Evolutionary conservation across 2,113 vertebrate species (phyloP), one percentile per base, ranked within the genome.

Genomic region (Ceyx cyanopectus): DNA sequence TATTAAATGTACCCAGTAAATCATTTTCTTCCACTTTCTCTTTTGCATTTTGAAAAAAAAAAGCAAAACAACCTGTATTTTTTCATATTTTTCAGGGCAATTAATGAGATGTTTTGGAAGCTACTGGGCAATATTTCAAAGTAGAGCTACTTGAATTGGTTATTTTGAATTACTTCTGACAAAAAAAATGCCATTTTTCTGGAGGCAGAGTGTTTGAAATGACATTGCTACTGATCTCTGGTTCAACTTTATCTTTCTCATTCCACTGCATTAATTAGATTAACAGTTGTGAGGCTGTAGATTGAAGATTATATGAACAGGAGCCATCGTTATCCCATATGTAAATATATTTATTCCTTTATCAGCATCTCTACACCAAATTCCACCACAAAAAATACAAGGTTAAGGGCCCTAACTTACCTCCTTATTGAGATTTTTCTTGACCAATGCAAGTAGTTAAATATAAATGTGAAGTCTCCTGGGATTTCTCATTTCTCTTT

Each of bases 151-250:
- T 56, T 80, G 30, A 66, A 85, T 80, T 0, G 0, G 23, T 87
- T 81, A 45, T 80, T 63, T 69, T 69, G 62, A 79, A 22, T 21
- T 54, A 72, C 60, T 88, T 57, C 46, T 87, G 50, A 51, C 50
- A 43, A 77, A 95, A 92, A 62, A 22, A 18, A 51, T 95, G 67
- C 70, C 45, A 45, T 67, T 85, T 94, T 62, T 87, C 51, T 89
- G 11, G 56, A 91, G 68, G 66, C 67, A 63, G 70, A 57, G 14
- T 58, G 26, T 58, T 92, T 74, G 24, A 82, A 91, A 54, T 61
- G 78, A 30, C 27, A 18, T 62, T 46, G 22, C 60, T 81, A 23
- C 84, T 84, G 37, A 43, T 92, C 22, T 87, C 41, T 21, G 32
- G 34, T 81, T 89, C 40, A 48, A 24, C 29, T 83, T 60, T 65